Percentiles rank a stretch among this genome's conserved stretches.
Conservation (phyloP, 2,797 vertebrate genomes). For the Aplochiton taeniatus region DNA sequence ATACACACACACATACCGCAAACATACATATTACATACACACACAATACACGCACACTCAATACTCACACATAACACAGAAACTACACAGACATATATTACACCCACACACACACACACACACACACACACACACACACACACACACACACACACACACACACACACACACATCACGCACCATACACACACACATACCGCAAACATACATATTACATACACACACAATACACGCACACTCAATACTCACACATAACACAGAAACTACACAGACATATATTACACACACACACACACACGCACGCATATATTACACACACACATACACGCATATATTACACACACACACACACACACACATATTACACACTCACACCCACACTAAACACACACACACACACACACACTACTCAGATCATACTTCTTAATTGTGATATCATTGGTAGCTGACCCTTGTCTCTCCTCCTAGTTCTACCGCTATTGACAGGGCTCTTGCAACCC, state of each 20-base stretch:
- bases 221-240: not conserved
- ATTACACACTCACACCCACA: not conserved
- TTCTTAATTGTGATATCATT: not conserved
- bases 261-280: not conserved
- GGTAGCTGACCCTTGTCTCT: slow-evolving; percentile 10
- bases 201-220: not conserved
- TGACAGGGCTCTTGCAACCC: slow-evolving; percentile 77
- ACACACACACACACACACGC: not conserved
- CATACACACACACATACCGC: not conserved
- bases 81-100: too few relatives aligned
- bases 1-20: not conserved
- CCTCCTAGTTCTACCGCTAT: slow-evolving; percentile 86
- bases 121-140: not conserved
- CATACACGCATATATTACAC: not conserved
- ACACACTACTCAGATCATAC: not conserved
- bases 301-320: not conserved
- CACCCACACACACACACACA: not conserved
- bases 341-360: not conserved
- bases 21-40: not conserved
- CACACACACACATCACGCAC: not conserved
- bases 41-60: not conserved
- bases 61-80: not conserved
- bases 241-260: not conserved
- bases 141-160: not conserved
- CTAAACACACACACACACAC: not conserved